These are phyloP conservation scores for Ariopsis seemanni DNA, from an alignment of 2,113 vertebrate genomes.

Conservation along the genomic window DNA sequence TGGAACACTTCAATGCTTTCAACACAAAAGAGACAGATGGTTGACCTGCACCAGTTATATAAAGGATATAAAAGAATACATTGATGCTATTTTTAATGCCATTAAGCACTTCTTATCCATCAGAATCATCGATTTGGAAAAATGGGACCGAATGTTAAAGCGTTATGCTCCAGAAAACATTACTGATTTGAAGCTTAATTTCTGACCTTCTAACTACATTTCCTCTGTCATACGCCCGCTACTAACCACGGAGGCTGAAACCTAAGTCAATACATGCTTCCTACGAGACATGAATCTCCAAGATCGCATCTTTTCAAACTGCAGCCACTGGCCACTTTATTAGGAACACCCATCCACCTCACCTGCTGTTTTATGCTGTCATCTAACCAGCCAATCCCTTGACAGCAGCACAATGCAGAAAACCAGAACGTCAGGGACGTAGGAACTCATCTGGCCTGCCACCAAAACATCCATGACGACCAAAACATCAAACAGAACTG, in stretches of 20 bases:
- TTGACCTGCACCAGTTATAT: not conserved
- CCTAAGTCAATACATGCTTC: not conserved
- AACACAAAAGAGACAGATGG: not conserved
- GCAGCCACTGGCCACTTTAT: not conserved
- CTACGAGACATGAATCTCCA: not conserved
- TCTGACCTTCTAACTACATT: not conserved
- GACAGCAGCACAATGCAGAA: too few relatives aligned
- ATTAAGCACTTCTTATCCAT: not conserved
- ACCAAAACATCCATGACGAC: too few relatives aligned
- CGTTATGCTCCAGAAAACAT: not conserved
- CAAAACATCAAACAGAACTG: too few relatives aligned
- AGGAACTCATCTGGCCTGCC: too few relatives aligned
- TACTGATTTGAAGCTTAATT: not conserved
- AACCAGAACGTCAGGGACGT: too few relatives aligned
- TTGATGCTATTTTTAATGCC: not conserved
- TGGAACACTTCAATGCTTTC: not conserved
- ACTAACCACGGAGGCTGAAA: not conserved
- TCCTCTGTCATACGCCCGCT: not conserved
- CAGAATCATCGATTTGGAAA: not conserved
- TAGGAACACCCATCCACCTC: too few relatives aligned
- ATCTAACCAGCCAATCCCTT: too few relatives aligned
- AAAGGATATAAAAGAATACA: not conserved
- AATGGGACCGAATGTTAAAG: not conserved
- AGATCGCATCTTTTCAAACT: not conserved
- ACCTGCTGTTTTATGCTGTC: too few relatives aligned